Base-by-base conservation (phyloP, 2,797 vertebrate species). In the Brachymystax lenok region DNA sequence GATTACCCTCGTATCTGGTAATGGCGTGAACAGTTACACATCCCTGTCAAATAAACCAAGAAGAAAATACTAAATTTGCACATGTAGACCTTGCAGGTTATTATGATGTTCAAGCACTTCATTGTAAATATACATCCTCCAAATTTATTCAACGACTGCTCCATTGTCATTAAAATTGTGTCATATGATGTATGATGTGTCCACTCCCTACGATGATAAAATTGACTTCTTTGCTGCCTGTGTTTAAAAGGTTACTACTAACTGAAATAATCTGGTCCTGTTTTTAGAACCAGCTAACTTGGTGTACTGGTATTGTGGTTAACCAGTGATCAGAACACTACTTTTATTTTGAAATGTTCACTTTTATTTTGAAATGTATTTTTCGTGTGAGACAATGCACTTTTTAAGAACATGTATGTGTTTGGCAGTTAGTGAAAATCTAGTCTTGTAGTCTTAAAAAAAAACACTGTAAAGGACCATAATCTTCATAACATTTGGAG, bases 11-110 rank as follows among this genome's bases (percentile, higher is more conserved):
- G 24, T 33, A 28, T 54, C 69, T 69, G 76, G 71, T 72, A 71
- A 73, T 72, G 40, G 10, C 0, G 40, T 12, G 40, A 46, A 46
- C 40, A 13, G 59, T 69, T 14, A 80, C 66, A 78, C 63, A 78
- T 86, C 84, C 79, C 80, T 82, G 75, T 85, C 77, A 79, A 75
- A 67, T 35, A 74, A 73, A 17, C 74, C 24, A 63, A 46, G 61
- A 76, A 75, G 61, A 76, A 70, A 79, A 80, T 71, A 7, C 86
- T 77, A 68, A 28, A 84, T 92, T 91, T 93, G 90, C 91, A 92
- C 90, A 84, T 80, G 80, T 88, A 82, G 87, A 88, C 76, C 75
- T 89, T 92, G 84, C 87, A 89, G 88, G 87, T 88, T 64, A 73
- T 82, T 75, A 82, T 86, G 85, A 84, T 80, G 86, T 82, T 52